These are phyloP conservation scores for Brachyalestes nurse DNA, from an alignment of 2,797 vertebrate species.

Conservation along the genomic window DNA sequence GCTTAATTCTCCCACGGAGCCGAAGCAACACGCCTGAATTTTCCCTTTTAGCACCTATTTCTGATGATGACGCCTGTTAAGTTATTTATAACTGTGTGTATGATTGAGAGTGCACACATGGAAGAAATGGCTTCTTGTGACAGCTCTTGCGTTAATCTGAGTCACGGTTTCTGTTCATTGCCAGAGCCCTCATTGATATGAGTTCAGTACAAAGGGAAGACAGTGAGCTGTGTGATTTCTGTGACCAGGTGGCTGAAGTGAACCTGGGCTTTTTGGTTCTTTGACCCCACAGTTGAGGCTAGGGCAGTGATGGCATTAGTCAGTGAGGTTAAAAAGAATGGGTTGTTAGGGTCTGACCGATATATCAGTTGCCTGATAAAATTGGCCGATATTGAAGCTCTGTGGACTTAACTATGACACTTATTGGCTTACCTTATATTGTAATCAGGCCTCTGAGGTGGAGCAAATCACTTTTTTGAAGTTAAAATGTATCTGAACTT, in stretches of 20 bases:
- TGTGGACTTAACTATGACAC: not conserved
- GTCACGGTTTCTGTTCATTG: conserved; percentile 18
- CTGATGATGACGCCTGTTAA: conserved; percentile 34
- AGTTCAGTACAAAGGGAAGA: conserved; percentile 14
- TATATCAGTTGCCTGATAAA: not conserved
- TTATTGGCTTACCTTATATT: not conserved
- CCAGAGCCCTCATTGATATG: not conserved
- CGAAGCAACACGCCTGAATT: not conserved
- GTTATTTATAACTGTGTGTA: conserved; percentile 40
- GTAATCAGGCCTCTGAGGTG: not conserved
- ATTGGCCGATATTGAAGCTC: not conserved
- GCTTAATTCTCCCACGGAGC: not conserved
- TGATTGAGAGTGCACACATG: conserved; percentile 10
- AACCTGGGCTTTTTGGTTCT: not conserved
- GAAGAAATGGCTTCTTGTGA: conserved; percentile 9
- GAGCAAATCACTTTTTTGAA: not conserved
- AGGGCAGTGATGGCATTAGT: conserved; percentile 20
- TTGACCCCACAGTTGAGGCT: not conserved
- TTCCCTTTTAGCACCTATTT: not conserved
- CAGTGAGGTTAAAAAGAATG: not conserved
- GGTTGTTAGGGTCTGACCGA: not conserved
- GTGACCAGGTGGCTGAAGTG: not conserved
- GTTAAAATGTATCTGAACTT: not conserved
- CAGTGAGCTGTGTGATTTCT: not conserved
- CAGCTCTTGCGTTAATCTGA: not conserved